Conservation (phyloP, 2,797 vertebrate genomes). For the Phaenicophaeus curvirostris region DNA sequence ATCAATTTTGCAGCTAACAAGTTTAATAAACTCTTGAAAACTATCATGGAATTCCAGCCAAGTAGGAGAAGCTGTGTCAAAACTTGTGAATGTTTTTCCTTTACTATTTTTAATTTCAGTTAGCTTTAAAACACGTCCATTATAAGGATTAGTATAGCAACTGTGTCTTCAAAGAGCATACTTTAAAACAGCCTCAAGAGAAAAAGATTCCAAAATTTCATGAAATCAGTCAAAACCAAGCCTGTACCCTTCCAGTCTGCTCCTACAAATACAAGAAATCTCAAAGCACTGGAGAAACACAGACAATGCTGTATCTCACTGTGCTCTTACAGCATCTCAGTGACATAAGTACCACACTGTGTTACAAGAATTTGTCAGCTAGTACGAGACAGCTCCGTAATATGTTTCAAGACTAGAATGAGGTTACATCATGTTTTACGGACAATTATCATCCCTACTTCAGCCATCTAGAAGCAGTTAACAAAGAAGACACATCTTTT, state of each 20-base stretch:
- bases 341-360: neutral
- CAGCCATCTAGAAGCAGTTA: neutral
- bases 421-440: neutral
- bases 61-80: neutral
- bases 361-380: neutral
- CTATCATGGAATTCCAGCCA: neutral
- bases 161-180: neutral
- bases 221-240: accelerated
- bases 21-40: neutral
- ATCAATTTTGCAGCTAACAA: neutral
- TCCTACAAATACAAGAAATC: neutral
- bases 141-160: neutral
- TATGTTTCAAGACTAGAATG: neutral
- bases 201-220: neutral
- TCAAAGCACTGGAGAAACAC: neutral
- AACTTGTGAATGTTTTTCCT: neutral
- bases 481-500: neutral
- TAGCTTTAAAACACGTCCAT: neutral
- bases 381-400: neutral
- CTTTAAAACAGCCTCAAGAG: neutral
- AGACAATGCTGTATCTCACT: accelerated
- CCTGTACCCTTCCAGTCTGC: neutral
- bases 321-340: neutral
- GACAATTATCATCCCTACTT: neutral
- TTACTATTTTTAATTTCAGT: neutral